Evolutionary conservation across 2,888 invertebrate genomes (phyloP), one percentile per base, ranked within the genome.

Genomic region (Ptycholaimellus sp.): DNA sequence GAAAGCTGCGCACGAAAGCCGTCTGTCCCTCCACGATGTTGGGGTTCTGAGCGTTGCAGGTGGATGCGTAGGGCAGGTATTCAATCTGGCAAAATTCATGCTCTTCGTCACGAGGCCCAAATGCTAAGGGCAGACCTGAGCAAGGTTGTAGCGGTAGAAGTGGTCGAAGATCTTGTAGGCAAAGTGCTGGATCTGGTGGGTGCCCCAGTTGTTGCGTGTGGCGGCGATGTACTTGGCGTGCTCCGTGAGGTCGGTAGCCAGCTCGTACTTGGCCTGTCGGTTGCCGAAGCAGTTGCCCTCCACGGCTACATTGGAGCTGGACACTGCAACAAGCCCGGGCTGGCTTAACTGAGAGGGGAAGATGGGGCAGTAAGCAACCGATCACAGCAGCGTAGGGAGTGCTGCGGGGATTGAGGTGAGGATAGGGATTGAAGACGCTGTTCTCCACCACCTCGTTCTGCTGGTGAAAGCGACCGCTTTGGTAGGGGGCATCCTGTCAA

Each of bases 191-290:
- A 45, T 43, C 11, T 42, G 37, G 19, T 46, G 46, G 11, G 53
- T 48, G 3, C 87, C 83, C 49, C 93, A 70, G 78, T 83, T 93
- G 56, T 96, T 96, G 56, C 71, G 78, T 1, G 81, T 76, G 47
- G 83, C 87, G 56, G 87, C 80, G n/a, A 96, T 74, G 16, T 71
- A 65, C 64, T 79, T 76, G 52, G 85, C 83, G 56, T 87, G 90
- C 57, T 90, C 85, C 52, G 76, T n/a, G n/a, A 90, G 67, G 52
- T 93, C 90, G 0, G 87, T 85, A 1, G 85, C 85, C 33, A 96
- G 74, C 65, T 96, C 93, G 57, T 83, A 87, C 37, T 72, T 70
- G 0, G 90, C 83, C 44, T 74, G 73, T 2, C 74, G 74, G 61
- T 96, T 93, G 42, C 63, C 45, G 43, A 55, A 71, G 41, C 82